Base-by-base conservation (phyloP, 2,113 vertebrate species). In the Vimba vimba region DNA sequence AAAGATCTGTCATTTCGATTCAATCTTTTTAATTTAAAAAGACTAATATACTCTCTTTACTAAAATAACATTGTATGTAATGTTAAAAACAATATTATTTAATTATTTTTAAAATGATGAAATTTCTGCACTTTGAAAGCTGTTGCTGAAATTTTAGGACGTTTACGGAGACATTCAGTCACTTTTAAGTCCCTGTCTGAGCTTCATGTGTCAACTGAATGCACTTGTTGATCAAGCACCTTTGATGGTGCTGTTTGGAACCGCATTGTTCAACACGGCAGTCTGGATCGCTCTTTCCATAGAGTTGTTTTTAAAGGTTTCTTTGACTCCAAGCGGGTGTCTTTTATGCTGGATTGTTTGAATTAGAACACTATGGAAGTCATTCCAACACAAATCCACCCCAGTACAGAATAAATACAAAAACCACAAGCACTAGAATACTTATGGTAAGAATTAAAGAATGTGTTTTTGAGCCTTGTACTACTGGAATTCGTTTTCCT, bases 211-310 rank as follows among this genome's bases (percentile, higher is more conserved):
- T 66, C 47, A 19, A 50, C 76, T 73, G 88, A 86, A 87, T 62
- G 86, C 88, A 86, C 86, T 87, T 86, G 27, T 86, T 75, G 11
- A 84, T 25, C 7, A 76, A 89, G 79, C 79, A 80, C 74, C 86
- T 87, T 83, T 68, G 52, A 59, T 73, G 23, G 85, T 85, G 83
- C 50, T 68, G 62, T 52, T 21, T 47, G 75, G n/a, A 27, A 64
- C 50, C 12, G 39, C 81, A 47, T 55, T 27, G 45, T 77, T 59
- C 87, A 13, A 71, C 33, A 75, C 45, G 5, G 6, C 64, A 30
- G 17, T 55, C 76, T 78, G 71, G 60, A 45, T 82, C 62, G 36
- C 83, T 82, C 59, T 59, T 77, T 69, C 30, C 39, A 83, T 8
- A 62, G 59, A 33, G 73, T 66, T 66, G 69, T 60, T 76, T 88